Evolutionary conservation across 2,113 vertebrate genomes (phyloP).

Genomic region (Halcyon senegalensis): DNA sequence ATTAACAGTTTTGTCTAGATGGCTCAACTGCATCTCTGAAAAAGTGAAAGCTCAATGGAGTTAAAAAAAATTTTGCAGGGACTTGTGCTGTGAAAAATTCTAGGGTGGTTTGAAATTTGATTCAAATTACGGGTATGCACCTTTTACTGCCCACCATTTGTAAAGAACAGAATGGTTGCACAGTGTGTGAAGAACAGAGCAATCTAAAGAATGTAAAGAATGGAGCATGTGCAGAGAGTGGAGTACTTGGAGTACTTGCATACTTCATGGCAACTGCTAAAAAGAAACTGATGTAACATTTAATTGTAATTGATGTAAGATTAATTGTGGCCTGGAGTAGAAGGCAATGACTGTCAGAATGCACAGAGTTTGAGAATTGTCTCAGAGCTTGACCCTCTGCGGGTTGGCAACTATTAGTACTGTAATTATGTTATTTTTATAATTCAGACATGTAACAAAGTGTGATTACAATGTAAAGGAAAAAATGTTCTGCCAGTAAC

Average conservation of each 20-base stretch:
- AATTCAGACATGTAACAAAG: background rate
- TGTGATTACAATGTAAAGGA: background rate
- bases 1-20: background rate
- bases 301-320: background rate
- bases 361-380: background rate
- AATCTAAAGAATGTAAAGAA: background rate
- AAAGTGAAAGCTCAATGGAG: background rate
- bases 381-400: background rate
- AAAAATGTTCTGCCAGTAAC: background rate
- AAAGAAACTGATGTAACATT: background rate
- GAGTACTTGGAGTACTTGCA: background rate
- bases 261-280: background rate
- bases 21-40: background rate
- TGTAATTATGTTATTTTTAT: constrained; percentile 10
- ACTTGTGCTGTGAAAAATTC: background rate
- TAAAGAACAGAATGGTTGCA: background rate
- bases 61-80: background rate
- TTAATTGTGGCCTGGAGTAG: background rate
- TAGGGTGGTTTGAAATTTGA: background rate
- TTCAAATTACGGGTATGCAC: background rate
- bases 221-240: background rate
- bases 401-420: background rate
- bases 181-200: background rate
- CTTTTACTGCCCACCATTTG: background rate
- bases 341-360: background rate